Percentiles rank a stretch among this genome's conserved stretches.
Conservation (phyloP, 2,888 invertebrate genomes). For the Busseola fusca region DNA sequence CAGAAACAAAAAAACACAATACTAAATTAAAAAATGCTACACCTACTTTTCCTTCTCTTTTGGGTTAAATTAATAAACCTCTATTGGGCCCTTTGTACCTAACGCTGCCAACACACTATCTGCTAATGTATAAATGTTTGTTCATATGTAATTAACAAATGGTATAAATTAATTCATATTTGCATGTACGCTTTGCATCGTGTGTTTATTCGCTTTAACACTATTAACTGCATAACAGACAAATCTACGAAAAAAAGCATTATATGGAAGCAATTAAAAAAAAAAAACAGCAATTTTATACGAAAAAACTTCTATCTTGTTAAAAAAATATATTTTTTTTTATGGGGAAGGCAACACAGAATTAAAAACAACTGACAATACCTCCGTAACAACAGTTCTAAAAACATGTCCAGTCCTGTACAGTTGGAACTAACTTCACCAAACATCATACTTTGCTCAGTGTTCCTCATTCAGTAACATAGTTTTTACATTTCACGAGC, state of each 20-base stretch:
- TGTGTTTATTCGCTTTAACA: conserved; percentile 68
- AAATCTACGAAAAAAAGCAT: conserved; percentile 59
- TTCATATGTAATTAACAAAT: conserved; percentile 49
- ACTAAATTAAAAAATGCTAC: background rate
- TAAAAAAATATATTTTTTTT: background rate
- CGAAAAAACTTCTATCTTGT: background rate
- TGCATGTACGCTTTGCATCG: conserved; percentile 76
- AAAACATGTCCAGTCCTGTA: conserved; percentile 12
- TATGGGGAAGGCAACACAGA: conserved; percentile 54
- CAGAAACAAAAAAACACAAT: conserved; percentile 6
- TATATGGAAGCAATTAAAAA: background rate
- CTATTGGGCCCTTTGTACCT: conserved; percentile 33
- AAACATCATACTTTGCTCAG: conserved; percentile 39
- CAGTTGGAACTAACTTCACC: conserved; percentile 22
- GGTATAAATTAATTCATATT: conserved; percentile 59
- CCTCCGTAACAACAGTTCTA: conserved; percentile 36
- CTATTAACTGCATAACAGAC: conserved; percentile 56
- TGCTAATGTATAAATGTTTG: conserved; percentile 57
- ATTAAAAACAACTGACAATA: conserved; percentile 23
- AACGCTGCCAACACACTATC: conserved; percentile 49
- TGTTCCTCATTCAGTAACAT: conserved; percentile 24
- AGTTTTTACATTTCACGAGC: conserved; percentile 31
- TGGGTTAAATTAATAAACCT: conserved; percentile 28
- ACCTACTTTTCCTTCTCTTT: conserved; percentile 11
- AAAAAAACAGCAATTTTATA: background rate